Evolutionary conservation across 2,113 vertebrate species (phyloP).

Genomic region (Xerus inauris): DNA sequence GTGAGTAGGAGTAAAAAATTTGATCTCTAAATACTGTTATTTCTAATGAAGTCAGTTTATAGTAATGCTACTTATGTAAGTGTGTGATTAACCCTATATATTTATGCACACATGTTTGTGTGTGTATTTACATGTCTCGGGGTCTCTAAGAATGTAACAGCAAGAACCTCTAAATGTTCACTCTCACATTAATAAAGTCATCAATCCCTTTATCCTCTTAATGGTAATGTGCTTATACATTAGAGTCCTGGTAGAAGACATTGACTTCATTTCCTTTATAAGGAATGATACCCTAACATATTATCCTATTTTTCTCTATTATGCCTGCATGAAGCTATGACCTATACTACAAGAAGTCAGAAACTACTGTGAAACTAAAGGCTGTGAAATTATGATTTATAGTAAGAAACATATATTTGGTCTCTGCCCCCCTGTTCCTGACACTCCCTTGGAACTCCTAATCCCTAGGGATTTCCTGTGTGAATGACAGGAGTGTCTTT

Average conservation of each 20-base stretch:
- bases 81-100: not conserved
- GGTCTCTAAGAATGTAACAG: not conserved
- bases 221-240: not conserved
- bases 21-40: not conserved
- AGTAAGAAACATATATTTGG: not conserved
- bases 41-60: conserved; percentile 17
- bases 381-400: not conserved
- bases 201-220: not conserved
- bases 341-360: not conserved
- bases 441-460: not conserved
- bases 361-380: not conserved
- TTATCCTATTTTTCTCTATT: not conserved
- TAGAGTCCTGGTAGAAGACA: not conserved
- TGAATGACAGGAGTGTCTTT: not conserved
- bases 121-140: not conserved
- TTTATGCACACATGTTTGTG: not conserved
- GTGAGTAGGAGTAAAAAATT: not conserved
- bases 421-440: not conserved
- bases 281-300: not conserved
- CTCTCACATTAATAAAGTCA: not conserved
- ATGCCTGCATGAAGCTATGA: not conserved
- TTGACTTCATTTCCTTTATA: not conserved
- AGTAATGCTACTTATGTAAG: not conserved
- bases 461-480: not conserved
- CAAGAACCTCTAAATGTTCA: not conserved